Evolutionary conservation across 1,140 invertebrate genomes (phyloP), one percentile per base, ranked within the genome.

Genomic region (Laodelphax striatellus): DNA sequence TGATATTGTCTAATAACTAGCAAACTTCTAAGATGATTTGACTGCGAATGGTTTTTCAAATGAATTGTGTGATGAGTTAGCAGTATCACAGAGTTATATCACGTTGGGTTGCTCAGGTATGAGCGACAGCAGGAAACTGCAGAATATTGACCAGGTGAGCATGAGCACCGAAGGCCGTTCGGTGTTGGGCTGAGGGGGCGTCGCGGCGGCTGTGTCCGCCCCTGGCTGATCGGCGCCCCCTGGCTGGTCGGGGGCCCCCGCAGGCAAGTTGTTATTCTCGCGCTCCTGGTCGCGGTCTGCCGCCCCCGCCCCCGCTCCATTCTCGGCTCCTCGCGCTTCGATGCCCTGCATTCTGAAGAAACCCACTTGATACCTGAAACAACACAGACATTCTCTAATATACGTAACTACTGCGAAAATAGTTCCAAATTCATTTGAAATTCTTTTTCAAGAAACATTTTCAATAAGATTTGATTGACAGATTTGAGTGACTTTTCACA

Each of bases 91-190:
- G 24, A 28, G 19, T 75, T 78, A 81, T 56, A 79, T 71, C 62
- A 78, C 76, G 65, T 80, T 78, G 56, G 81, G 82, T 65, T 82
- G 80, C 65, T 88, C 86, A 3, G 87, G 87, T 69, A 89, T 83
- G 19, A 90, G 75, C 0, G 86, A 88, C 1, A 86, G 78, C 66
- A 90, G 87, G 71, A 90, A 88, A 21, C 83, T 82, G 8, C 82
- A 81, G 61, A 89, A 81, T 65, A 88, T 83, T 66, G 84, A 86
- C 83, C 84, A 86, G 5, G 82, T 81, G 6, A 85, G 77, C n/a
- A 80, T 79, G 8, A 86, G 72, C 43, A 81, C 70, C 1, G 84
- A 82, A 31, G 82, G 82, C 70, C 79, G 57, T 13, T 66, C 64
- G 54, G 52, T 69, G 58, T 65, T 67, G 55, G 65, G 65, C 54